These are phyloP conservation scores for Microplitis mediator DNA, from an alignment of 1,140 invertebrate genomes.

Conservation along the genomic window DNA sequence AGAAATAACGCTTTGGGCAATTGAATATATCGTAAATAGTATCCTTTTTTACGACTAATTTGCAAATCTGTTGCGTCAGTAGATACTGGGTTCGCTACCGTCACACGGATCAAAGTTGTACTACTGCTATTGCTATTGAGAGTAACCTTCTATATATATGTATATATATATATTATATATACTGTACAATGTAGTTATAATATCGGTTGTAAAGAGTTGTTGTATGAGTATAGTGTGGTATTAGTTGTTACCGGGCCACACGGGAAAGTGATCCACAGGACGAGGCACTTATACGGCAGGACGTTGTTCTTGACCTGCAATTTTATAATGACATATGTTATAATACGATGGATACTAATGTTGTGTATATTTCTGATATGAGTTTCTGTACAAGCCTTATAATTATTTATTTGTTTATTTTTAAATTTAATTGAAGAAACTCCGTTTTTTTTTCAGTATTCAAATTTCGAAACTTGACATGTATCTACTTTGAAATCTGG, in stretches of 20 bases:
- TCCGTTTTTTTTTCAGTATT: background rate
- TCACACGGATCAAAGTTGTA: slow-evolving; percentile 7
- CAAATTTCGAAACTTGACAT: slow-evolving; percentile 2
- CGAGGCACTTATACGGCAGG: slow-evolving; percentile 29
- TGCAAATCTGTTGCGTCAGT: slow-evolving; percentile 28
- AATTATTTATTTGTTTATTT: background rate
- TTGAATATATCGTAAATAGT: slow-evolving; percentile 3
- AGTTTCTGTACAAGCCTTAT: background rate
- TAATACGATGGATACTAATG: background rate
- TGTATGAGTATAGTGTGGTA: too few relatives aligned
- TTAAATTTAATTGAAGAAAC: too few relatives aligned
- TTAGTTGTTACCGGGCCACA: background rate
- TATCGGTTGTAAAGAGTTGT: too few relatives aligned
- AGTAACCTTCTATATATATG: too few relatives aligned
- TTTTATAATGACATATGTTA: slow-evolving; percentile 27
- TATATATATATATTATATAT: too few relatives aligned
- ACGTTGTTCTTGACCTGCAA: slow-evolving; percentile 33
- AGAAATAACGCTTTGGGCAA: slow-evolving; percentile 2
- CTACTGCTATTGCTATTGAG: too few relatives aligned
- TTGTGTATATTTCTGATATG: background rate
- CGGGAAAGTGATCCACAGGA: slow-evolving; percentile 20
- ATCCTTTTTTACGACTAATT: slow-evolving; percentile 25
- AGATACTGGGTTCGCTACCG: slow-evolving; percentile 5
- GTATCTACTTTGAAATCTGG: too few relatives aligned
- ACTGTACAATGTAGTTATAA: background rate